Base-by-base conservation (phyloP, 2,888 invertebrate genomes). In the Formica aserva region DNA sequence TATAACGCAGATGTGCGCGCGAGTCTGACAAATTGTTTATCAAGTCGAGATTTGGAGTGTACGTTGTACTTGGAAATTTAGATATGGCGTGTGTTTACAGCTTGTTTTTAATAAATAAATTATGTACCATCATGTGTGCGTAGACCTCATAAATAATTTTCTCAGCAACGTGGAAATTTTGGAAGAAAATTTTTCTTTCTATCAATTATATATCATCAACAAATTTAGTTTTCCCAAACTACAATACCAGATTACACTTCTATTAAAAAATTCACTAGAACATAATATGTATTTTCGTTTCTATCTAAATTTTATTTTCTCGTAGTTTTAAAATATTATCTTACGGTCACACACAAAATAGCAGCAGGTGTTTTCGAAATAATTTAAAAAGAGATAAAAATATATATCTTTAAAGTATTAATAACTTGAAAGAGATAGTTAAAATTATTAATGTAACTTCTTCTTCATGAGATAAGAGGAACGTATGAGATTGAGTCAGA, bases 21-120 rank as follows among this genome's bases (percentile, higher is more conserved):
- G 41, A n/a, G 9, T 26, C 35, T 1, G 11, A 11, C 26, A 38
- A 66, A 66, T 77, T 77, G 38, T 76, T 65, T 6, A 52, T 15
- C 8, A 35, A 75, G 32, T 45, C 45, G 74, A n/a, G 45, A 5
- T 75, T 62, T n/a, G 4, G 62, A 45, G 41, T 48, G 48, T 48
- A 4, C 18, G 48, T n/a, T 15, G 26, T 15, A 18, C n/a, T 62
- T 26, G 22, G 1, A 63, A 45, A 63, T 48, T 4, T 18, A n/a
- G 18, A 26, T 35, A 22, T 11, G 29, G 9, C 26, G 3, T 18
- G 0, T 26, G 26, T 57, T 57, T 26, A 38, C 4, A 3, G 18
- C 18, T n/a, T 1, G 18, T n/a, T 32, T 57, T 38, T 26, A 18
- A 38, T 57, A 41, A 29, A 26, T 26, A 35, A 13, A 55, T 71